Conservation (phyloP, 1,140 invertebrate species). For the Ditylenchus dipsaci region DNA sequence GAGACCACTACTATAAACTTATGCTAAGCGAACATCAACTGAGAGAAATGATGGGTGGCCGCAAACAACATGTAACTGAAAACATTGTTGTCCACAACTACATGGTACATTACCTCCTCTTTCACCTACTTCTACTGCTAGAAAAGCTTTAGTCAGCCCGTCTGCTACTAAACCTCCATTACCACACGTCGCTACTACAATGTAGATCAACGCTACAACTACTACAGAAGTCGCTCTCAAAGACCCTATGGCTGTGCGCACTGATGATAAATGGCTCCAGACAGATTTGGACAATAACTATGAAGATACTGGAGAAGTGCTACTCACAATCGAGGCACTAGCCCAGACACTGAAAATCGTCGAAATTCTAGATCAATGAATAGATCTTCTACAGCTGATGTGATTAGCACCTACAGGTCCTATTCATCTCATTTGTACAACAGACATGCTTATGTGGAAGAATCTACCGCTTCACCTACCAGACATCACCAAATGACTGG, state of each 20-base stretch:
- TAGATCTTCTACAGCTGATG: not conserved
- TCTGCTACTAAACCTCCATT: not conserved
- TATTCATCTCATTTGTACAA: constrained; percentile 37
- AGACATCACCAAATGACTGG: not conserved
- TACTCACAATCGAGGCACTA: not conserved
- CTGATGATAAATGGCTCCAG: constrained; percentile 33
- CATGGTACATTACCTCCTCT: not conserved
- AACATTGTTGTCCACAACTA: constrained; percentile 24
- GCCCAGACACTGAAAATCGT: not conserved
- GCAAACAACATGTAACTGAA: constrained; percentile 20
- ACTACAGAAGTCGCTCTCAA: constrained; percentile 35
- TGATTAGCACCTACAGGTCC: constrained; percentile 24
- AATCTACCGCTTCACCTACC: not conserved
- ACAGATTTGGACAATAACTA: constrained; percentile 13
- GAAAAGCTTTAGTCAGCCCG: not conserved
- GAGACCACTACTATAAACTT: constrained; percentile 37
- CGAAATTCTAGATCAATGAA: not conserved
- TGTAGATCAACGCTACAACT: constrained; percentile 27
- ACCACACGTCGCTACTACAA: constrained; percentile 8
- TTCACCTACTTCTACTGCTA: constrained; percentile 11
- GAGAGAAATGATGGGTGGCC: constrained; percentile 15
- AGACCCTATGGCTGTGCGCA: constrained; percentile 11
- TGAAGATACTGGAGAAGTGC: constrained; percentile 10
- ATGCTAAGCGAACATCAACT: constrained; percentile 24
- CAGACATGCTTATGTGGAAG: constrained; percentile 23